Base-by-base conservation (phyloP, 1,140 invertebrate genomes). In the Lithobius niger region DNA sequence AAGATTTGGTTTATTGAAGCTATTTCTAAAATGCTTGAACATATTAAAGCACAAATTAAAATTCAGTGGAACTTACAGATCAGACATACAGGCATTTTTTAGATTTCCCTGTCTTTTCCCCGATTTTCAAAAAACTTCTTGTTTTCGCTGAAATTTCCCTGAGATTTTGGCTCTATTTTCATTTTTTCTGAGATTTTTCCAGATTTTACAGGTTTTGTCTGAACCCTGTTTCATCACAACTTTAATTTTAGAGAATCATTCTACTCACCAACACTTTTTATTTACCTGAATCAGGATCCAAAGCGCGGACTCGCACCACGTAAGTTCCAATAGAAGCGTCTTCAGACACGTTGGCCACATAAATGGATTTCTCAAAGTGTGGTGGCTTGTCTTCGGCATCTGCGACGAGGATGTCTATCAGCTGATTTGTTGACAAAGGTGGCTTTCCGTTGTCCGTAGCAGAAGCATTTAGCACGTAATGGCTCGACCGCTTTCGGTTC, bases 381-480 rank as follows among this genome's bases (percentile, higher is more conserved):
- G 92, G 93, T 2, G 84, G 80, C 65, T 83, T 81, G 59, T 83
- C 86, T 22, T 79, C 80, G 1, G 82, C 81, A 54, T 83, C 83
- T 62, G 82, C 76, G 1, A 88, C 74, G 3, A 79, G 68, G n/a
- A 87, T 74, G 43, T 81, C 70, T 15, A 74, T 60, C 22, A 84
- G 70, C 22, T 79, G 74, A 59, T 79, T 76, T 44, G 79, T 72
- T 19, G 77, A 74, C 54, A 81, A 74, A 60, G 78, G 78, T 1
- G 84, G 85, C 28, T 69, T 67, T 0, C 88, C 89, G 60, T 88
- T 83, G 72, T 93, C 89, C 51, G 77, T 84, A 0, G 89, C 91
- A 0, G 80, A 84, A 4, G 92, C 77, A 64, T 85, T 82, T 13
- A 93, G 70, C 50, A 76, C 73, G 60, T 82, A 84, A 49, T 76